Percentiles rank a stretch among this genome's conserved stretches.
Evolutionary conservation across 2,113 vertebrate species (phyloP).

Genomic region (Lepisosteus oculatus): DNA sequence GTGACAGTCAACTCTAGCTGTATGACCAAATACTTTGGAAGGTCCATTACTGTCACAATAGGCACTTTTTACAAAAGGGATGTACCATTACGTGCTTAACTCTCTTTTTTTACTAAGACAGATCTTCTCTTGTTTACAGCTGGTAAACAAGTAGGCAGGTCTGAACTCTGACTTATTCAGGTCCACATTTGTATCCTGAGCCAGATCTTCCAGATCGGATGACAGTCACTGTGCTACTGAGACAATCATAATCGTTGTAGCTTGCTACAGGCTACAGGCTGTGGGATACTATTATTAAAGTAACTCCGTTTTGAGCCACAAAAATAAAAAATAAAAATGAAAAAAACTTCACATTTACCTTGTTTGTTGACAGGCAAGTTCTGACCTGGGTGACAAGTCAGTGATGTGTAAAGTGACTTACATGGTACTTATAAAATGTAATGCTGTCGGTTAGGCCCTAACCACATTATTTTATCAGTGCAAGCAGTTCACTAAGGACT

Average conservation of each 20-base stretch:
- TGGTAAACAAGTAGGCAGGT: slow-evolving; percentile 5
- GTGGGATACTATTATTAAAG: neutral
- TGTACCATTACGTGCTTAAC: no score
- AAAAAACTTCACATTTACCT: neutral
- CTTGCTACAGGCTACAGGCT: no score
- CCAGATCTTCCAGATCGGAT: neutral
- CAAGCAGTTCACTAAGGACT: neutral
- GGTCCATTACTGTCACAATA: no score
- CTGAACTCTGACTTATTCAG: slow-evolving; percentile 12
- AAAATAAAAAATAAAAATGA: neutral
- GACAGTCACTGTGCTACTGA: neutral
- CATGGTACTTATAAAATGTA: neutral
- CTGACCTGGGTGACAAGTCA: neutral
- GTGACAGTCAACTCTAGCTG: no score
- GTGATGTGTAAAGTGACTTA: neutral
- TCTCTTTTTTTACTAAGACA: neutral
- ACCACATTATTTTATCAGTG: neutral
- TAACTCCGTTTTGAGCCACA: neutral
- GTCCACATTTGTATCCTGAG: neutral
- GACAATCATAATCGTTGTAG: neutral
- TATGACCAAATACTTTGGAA: no score
- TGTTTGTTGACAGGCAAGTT: neutral
- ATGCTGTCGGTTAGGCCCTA: neutral
- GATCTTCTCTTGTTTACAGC: slow-evolving; percentile 11
- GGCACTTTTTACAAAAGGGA: no score